phyloP scores from a whole-genome alignment of 1,140 invertebrate genomes.

The Colletes latitarsis region DNA sequence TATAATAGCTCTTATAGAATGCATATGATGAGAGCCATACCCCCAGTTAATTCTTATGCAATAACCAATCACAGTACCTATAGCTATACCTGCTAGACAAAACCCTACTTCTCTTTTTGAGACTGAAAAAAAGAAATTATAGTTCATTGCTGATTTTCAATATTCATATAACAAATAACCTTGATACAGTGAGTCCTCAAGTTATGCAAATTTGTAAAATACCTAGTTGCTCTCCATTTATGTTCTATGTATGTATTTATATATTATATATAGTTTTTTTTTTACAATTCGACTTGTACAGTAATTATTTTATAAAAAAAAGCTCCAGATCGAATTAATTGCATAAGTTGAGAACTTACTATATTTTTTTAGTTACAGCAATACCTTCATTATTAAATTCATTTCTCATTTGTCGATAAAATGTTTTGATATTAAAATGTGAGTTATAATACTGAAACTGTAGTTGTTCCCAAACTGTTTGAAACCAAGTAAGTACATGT shows the following conservation, averaged over 20 bases:
- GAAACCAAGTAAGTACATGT: constrained; percentile 67
- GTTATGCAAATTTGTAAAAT: too few relatives aligned
- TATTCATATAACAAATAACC: not conserved
- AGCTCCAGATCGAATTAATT: too few relatives aligned
- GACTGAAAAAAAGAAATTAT: constrained; percentile 67
- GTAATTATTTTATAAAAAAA: too few relatives aligned
- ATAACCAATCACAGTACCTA: constrained; percentile 81
- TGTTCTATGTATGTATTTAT: too few relatives aligned
- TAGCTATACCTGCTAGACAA: constrained; percentile 79
- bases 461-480: constrained; percentile 70
- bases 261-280: too few relatives aligned
- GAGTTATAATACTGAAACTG: constrained; percentile 68
- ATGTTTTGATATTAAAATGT: constrained; percentile 70
- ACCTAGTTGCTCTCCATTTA: too few relatives aligned
- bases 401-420: constrained; percentile 70
- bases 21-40: constrained; percentile 70
- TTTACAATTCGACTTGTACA: too few relatives aligned
- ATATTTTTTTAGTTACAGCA: constrained; percentile 56
- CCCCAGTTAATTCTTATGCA: constrained; percentile 76
- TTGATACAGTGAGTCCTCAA: too few relatives aligned
- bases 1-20: constrained; percentile 82
- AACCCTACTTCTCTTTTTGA: constrained; percentile 80
- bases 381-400: constrained; percentile 68
- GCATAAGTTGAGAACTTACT: too few relatives aligned
- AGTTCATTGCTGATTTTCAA: constrained; percentile 12